Conservation (phyloP, 2,888 invertebrate genomes). For the Cephalotes varians region DNA sequence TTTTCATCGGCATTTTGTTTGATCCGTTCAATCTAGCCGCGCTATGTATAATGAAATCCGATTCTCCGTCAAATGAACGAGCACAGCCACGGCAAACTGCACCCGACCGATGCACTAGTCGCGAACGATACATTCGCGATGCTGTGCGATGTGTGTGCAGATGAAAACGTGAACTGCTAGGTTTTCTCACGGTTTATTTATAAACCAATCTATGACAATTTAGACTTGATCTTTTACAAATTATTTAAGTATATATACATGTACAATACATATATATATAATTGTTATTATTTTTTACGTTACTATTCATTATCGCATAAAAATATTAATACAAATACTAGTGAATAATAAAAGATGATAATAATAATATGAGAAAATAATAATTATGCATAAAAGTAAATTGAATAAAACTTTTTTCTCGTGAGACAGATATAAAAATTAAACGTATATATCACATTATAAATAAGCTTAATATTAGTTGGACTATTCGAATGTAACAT, state of each 20-base stretch:
- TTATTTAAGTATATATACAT: not conserved
- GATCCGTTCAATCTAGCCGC: conserved; percentile 54
- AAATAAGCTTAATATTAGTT: conserved; percentile 17
- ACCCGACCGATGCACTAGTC: conserved; percentile 44
- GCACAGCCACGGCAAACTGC: conserved; percentile 50
- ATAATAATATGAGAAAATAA: not conserved
- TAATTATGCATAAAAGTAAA: conserved; percentile 3
- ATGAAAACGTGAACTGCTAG: conserved; percentile 8
- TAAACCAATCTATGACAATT: conserved; percentile 5
- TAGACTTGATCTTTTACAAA: not conserved
- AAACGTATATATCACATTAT: conserved; percentile 19
- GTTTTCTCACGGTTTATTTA: conserved; percentile 32
- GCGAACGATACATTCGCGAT: conserved; percentile 32
- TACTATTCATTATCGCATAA: no score
- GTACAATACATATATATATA: no score
- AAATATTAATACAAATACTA: not conserved
- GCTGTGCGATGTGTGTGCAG: conserved; percentile 13
- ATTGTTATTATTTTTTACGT: no score
- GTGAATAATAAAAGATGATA: not conserved
- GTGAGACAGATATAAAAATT: conserved; percentile 33
- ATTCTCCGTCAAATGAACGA: conserved; percentile 54
- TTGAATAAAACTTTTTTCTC: conserved; percentile 17
- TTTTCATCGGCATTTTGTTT: conserved; percentile 54
- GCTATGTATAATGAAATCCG: conserved; percentile 55
- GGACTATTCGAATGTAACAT: conserved; percentile 19